Base-by-base conservation (phyloP, 1,140 invertebrate species). In the Nymphalis io region DNA sequence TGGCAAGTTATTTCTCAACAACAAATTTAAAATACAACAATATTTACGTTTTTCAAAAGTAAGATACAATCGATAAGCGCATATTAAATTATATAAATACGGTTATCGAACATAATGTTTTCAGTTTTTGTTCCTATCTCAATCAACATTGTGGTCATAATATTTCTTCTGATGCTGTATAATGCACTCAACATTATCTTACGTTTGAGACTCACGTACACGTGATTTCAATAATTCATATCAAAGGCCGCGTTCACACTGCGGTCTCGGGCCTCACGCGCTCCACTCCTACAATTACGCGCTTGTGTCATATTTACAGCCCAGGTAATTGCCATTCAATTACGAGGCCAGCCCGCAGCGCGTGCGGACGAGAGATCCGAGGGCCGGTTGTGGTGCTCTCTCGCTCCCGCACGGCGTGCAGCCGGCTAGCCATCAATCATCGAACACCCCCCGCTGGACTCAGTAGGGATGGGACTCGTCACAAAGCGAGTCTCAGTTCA, bases 291-390 rank as follows among this genome's bases (percentile, higher is more conserved):
- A 83, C 89, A 91, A 91, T 91, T 91, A 90, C 87, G 84, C 85
- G 85, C 87, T 84, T 89, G 87, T 90, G 88, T 90, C 88, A 91
- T 91, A 91, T 91, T 91, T 90, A 91, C 89, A 90, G 87, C 82
- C 80, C 88, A 91, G 87, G 88, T 90, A 91, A 90, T 90, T 91
- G 89, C 83, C 89, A 88, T 91, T 91, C 89, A 91, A 91, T 91
- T 91, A 91, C 84, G 81, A 78, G 75, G 75, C 82, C 75, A 72
- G 82, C 82, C 85, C 70, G 89, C 81, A 85, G 85, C 64, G 79
- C 64, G 82, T 63, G 79, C 27, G 80, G 87, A 44, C 8, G 79
- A 79, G 81, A 88, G 65, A 61, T 58, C 60, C 71, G 53, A 68
- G 60, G 33, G 58, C 76, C 71, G 73, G 65, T 75, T 23, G 23